Evolutionary conservation across 1,140 invertebrate species (phyloP), one percentile per base, ranked within the genome.

Genomic region (Aricia agestis): DNA sequence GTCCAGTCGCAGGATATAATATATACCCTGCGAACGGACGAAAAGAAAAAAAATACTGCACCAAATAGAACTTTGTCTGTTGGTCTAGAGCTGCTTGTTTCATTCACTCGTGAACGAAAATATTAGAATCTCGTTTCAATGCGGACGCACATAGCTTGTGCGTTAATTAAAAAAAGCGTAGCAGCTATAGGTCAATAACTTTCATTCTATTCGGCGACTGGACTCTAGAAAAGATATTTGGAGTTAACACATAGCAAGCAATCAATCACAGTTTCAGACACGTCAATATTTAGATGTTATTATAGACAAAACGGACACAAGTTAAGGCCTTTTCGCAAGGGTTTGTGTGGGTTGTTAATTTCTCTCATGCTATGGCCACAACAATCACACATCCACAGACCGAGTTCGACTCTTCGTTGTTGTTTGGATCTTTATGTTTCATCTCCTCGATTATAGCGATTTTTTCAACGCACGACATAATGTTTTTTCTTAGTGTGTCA

Each of bases 381-480:
- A 70, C 68, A 70, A 70, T 19, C 59, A 70, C 77, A 81, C 74
- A 81, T 80, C 79, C 80, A 87, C 81, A 86, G 78, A 81, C 80
- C 83, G 76, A 80, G 83, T 85, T 86, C 83, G 88, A 82, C 72
- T 86, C 80, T 70, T 82, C 81, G 66, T 71, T 75, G 72, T 72
- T 78, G 73, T 72, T 75, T 66, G 72, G 67, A 74, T 81, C 80
- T 82, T 80, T 83, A 45, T 74, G 82, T 80, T 88, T 90, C 81
- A 90, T 79, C 75, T 90, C 87, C 75, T 90, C 86, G 66, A 90
- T 90, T 18, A 83, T 66, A 25, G 88, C 84, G 66, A 91, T 84
- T 79, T 92, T 90, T 75, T 92, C 85, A 63, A 86, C 81, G 76
- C 90, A 90, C 5, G 86, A 90, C n/a, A 87, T 74, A 69, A 90